Evolutionary conservation across 2,888 invertebrate species (phyloP).

Genomic region (Maniola hyperantus): DNA sequence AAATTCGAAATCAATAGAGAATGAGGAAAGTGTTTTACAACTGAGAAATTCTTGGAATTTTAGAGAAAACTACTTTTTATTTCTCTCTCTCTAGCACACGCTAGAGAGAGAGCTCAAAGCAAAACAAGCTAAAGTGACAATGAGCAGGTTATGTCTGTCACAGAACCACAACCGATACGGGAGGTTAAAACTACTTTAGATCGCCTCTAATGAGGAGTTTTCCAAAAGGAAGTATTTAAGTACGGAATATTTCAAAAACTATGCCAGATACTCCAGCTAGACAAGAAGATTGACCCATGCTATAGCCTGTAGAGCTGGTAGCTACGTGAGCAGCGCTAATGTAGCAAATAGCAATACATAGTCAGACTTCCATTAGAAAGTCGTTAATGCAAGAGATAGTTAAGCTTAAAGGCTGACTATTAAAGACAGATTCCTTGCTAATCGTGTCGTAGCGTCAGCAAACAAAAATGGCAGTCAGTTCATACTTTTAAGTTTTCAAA

Average conservation of each 20-base stretch:
- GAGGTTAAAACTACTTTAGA: not conserved
- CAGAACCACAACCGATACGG: too few relatives aligned
- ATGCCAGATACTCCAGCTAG: not conserved
- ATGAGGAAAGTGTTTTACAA: too few relatives aligned
- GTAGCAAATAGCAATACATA: constrained; percentile 11
- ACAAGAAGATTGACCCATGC: not conserved
- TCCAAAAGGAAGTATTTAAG: not conserved
- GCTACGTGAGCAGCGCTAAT: constrained; percentile 9
- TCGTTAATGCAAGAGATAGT: constrained; percentile 33
- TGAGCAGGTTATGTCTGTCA: too few relatives aligned
- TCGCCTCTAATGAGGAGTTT: not conserved
- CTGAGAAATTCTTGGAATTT: too few relatives aligned
- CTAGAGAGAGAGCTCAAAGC: too few relatives aligned
- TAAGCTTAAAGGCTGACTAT: constrained; percentile 15
- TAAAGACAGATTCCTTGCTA: constrained; percentile 11
- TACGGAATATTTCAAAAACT: not conserved
- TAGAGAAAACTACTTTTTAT: too few relatives aligned
- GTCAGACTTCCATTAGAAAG: constrained; percentile 31
- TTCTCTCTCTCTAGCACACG: too few relatives aligned
- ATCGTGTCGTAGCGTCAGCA: not conserved
- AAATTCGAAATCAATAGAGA: too few relatives aligned
- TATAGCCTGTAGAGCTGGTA: not conserved
- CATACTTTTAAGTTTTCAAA: too few relatives aligned
- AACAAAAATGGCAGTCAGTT: not conserved
- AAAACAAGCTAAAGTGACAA: too few relatives aligned